Base-by-base conservation (phyloP, 2,797 vertebrate species). In the Dicrostonyx torquatus region DNA sequence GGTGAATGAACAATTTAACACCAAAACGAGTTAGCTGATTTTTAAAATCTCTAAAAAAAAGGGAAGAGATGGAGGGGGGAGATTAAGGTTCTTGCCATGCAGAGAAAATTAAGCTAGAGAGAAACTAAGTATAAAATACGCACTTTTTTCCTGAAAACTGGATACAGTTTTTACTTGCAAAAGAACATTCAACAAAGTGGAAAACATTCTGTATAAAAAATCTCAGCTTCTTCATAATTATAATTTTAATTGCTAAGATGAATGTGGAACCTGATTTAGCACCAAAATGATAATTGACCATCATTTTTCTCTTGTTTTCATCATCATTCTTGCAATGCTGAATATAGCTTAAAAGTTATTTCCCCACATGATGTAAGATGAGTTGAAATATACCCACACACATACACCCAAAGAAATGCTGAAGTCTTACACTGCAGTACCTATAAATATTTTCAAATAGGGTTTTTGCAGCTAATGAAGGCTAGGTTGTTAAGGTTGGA, bases 101-200 rank as follows among this genome's bases (percentile, higher is more conserved):
- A 82, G 31, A 91, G 43, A 94, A 62, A 91, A 94, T 93, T 85
- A 84, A 95, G 53, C 50, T 14, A 91, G 79, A 86, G 93, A 84
- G 37, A 14, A 58, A 93, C 76, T 79, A 50, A 87, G 22, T 58
- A 82, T 93, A 83, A 94, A 91, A 75, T 79, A 89, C n/a, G 43
- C 64, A 91, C 55, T 88, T 66, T 48, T 90, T 84, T 48, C 40
- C 84, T 77, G 40, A 88, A 86, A 94, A 55, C 2, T 3, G 6
- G 15, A 91, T 94, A 78, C 84, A 83, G 62, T 87, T 88, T 37
- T 88, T 88, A 90, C 75, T 93, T 93, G 84, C 86, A 58, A 89
- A 94, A 87, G 80, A 48, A 24, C 77, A 89, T 84, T 40, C 83
- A 89, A 95, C 2, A 43, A 95, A 86, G n/a, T 48, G 8, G 1